Evolutionary conservation across 2,113 vertebrate species (phyloP), one percentile per base, ranked within the genome.

Genomic region (Oncorhynchus gorbuscha): DNA sequence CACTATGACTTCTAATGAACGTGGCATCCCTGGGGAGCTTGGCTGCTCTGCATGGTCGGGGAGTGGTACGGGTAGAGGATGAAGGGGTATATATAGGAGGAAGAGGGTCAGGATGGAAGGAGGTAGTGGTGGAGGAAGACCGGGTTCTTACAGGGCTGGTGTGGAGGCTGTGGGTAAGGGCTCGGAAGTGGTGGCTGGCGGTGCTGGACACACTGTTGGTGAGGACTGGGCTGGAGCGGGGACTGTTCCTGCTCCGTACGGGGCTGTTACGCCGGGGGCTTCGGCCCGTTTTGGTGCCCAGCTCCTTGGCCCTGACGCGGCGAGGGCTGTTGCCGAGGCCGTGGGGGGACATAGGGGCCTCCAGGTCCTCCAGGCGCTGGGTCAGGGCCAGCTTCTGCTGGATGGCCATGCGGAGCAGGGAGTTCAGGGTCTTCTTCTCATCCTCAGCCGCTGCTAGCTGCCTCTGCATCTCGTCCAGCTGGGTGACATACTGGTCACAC

Each of bases 401-500:
- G 78, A 94, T 95, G 79, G 94, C 94, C 94, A 95, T 95, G 45
- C 94, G 93, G 75, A 95, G 91, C 67, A 95, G 91, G 3, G 93
- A 93, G 68, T 94, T 95, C 49, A 95, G 89, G 0, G 94, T 95
- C 91, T 92, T 94, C 91, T 94, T 95, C 90, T 95, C 94, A 2
- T 94, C 94, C 79, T 95, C 94, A 0, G 94, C 93, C 3, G 92
- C 94, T 3, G 92, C 93, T 55, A 95, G 90, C 89, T 94, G 94
- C 81, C 93, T 84, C 89, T 94, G 94, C 93, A 95, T 94, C 89
- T 94, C 93, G 20, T 95, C 94, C 85, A 95, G 82, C 85, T 95
- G 94, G 28, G 93, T 94, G 71, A 95, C 90, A 39, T 95, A 95
- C 88, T 95, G 93, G 85, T 95, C 94, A 85, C 94, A 95, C 87